These are phyloP conservation scores for Matsumyia berberina DNA, from an alignment of 2,888 invertebrate species.

Conservation along the genomic window DNA sequence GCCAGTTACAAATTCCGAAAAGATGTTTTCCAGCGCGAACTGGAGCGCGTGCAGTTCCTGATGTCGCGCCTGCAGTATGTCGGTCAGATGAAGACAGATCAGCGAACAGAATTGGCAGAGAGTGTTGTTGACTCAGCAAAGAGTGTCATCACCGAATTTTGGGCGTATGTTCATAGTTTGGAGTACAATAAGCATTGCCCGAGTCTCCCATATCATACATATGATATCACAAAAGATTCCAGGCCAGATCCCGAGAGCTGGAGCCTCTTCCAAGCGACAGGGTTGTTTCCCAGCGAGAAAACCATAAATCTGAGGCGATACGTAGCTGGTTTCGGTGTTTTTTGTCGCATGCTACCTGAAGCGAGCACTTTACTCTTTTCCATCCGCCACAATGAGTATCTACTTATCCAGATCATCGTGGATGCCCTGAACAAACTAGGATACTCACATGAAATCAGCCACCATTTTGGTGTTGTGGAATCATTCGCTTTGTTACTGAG, in stretches of 20 bases:
- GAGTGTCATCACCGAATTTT: constrained; percentile 81
- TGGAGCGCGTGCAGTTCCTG: constrained; percentile 79
- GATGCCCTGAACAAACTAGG: constrained; percentile 81
- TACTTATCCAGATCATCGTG: constrained; percentile 79
- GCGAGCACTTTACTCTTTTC: constrained; percentile 76
- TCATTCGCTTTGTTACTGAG: constrained; percentile 79
- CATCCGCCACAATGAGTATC: constrained; percentile 79
- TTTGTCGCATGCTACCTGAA: constrained; percentile 78
- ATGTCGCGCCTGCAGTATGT: constrained; percentile 79
- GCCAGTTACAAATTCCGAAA: constrained; percentile 61
- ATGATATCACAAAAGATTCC: constrained; percentile 77
- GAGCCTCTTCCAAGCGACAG: constrained; percentile 77
- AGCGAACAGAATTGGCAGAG: constrained; percentile 30
- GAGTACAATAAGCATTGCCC: constrained; percentile 80
- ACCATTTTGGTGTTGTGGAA: constrained; percentile 81
- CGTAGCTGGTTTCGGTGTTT: constrained; percentile 79
- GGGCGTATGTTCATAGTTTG: constrained; percentile 80
- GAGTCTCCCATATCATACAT: constrained; percentile 79
- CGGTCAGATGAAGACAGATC: constrained; percentile 30
- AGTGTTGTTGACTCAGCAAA: constrained; percentile 78
- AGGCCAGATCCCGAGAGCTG: constrained; percentile 12
- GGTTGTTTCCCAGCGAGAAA: constrained; percentile 79
- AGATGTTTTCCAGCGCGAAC: constrained; percentile 80
- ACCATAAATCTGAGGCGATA: constrained; percentile 81
- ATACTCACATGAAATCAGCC: constrained; percentile 80